Conservation (phyloP, 2,113 vertebrate genomes). For the Eulacestoma nigropectus region DNA sequence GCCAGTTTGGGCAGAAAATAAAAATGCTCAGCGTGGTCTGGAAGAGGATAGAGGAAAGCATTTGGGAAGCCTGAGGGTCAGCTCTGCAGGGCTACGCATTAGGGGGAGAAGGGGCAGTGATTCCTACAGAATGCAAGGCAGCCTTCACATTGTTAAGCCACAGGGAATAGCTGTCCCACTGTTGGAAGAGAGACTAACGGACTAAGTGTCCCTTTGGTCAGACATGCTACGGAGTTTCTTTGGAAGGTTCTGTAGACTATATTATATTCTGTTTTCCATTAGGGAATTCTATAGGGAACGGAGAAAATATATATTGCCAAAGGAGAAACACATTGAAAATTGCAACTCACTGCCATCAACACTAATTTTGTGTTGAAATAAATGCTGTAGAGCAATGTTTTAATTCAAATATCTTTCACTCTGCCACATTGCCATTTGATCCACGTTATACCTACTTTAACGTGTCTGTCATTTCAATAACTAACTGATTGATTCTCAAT, state of each 20-base stretch:
- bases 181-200: background rate
- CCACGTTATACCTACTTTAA: background rate
- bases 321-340: background rate
- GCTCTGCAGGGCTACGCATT: background rate
- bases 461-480: background rate
- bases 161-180: background rate
- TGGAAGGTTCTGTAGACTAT: background rate
- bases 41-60: background rate
- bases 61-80: background rate
- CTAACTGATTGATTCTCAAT: background rate
- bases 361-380: background rate
- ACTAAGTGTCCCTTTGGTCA: background rate
- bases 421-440: background rate
- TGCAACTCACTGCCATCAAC: background rate
- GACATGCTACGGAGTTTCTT: background rate
- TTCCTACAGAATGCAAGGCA: background rate
- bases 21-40: background rate
- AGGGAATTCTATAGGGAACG: background rate
- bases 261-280: background rate
- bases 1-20: background rate
- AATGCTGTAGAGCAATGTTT: background rate
- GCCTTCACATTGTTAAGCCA: background rate
- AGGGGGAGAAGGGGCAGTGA: background rate
- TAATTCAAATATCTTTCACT: background rate
- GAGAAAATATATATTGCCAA: background rate